Evolutionary conservation across 2,888 invertebrate species (phyloP), one percentile per base, ranked within the genome.

Genomic region (Amaurobius ferox): DNA sequence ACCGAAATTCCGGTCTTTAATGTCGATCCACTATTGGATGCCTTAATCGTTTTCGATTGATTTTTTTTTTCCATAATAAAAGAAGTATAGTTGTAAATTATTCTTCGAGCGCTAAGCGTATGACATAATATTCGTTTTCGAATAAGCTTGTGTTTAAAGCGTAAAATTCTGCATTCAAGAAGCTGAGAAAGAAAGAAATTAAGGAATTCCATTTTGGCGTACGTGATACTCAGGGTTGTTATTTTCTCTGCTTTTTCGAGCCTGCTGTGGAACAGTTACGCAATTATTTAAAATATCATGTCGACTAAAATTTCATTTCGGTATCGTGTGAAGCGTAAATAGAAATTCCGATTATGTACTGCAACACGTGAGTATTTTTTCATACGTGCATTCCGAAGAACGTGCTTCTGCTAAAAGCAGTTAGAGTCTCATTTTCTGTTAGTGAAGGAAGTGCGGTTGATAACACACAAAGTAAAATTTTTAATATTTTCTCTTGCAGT

Each of bases 241-340:
- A 23, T 23, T 55, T 55, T 23, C 11, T n/a, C 2, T 55, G 23
- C 55, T 55, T 19, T 16, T 23, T 6, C 3, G 23, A 16, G 3
- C 23, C 11, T 55, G 2, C 19, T 11, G 3, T 19, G 23, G 23
- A 55, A 55, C 23, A 1, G 55, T 3, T 23, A 55, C 19, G 16
- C 3, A 55, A 55, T 55, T 55, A 55, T 55, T 55, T 55, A 55
- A 55, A n/a, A 55, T 23, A 55, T 16, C 2, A 16, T 55, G 55
- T 55, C 55, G 55, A 23, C 55, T 55, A 55, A 55, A 55, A 55
- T 55, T 55, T 55, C 55, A 55, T 55, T 23, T 55, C 23, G 23
- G 23, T 55, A 23, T 55, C 23, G 55, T 55, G 55, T 5, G 55
- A 16, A 23, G 11, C 23, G 11, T 55, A 23, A 55, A 55, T 55